Conservation (phyloP, 1,140 invertebrate species). For the Lanistes nyassanus region DNA sequence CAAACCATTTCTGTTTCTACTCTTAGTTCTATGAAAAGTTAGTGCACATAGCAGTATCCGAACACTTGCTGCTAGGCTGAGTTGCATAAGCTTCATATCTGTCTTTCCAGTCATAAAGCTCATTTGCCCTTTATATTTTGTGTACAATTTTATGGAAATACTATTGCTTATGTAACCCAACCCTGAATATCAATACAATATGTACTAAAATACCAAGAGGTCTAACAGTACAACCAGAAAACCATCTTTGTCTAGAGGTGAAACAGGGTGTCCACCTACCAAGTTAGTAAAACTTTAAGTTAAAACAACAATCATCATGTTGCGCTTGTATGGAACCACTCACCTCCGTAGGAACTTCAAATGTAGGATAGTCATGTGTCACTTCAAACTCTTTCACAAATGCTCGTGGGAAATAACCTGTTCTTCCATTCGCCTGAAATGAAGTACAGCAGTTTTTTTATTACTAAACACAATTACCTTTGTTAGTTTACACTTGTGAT, state of each 20-base stretch:
- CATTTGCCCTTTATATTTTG: too few species aligned
- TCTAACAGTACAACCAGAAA: not conserved
- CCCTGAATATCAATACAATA: not conserved
- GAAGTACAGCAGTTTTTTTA: slow-evolving; percentile 3
- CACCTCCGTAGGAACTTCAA: slow-evolving; percentile 69
- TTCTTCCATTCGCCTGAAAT: slow-evolving; percentile 73
- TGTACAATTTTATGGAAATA: too few species aligned
- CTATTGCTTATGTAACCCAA: not conserved
- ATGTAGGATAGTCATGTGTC: slow-evolving; percentile 61
- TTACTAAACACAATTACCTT: not conserved
- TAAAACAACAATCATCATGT: too few species aligned
- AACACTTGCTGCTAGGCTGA: too few species aligned
- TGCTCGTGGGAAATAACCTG: slow-evolving; percentile 76
- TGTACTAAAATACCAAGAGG: not conserved
- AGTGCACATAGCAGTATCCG: too few species aligned
- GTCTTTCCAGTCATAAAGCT: too few species aligned
- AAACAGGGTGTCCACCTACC: not conserved
- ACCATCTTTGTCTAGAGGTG: not conserved
- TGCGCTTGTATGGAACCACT: slow-evolving; percentile 9
- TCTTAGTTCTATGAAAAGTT: too few species aligned
- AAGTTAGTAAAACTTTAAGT: not conserved
- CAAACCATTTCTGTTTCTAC: too few species aligned
- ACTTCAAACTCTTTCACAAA: slow-evolving; percentile 72
- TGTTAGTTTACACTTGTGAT: not conserved
- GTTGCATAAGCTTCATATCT: too few species aligned